Base-by-base conservation (phyloP, 2,888 invertebrate species). In the Drosophila sordidula region DNA sequence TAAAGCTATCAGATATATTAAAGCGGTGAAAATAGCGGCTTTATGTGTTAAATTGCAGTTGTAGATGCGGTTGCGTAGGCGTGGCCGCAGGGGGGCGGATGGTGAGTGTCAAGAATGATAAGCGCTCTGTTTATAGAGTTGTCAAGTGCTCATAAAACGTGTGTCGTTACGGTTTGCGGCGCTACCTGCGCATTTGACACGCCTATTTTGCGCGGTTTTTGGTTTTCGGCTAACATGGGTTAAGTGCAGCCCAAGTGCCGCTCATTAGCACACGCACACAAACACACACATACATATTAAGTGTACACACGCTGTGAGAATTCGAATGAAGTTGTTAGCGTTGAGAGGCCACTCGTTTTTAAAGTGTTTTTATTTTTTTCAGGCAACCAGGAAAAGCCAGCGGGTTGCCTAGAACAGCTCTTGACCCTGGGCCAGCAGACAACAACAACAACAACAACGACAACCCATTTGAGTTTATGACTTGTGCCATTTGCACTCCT, bases 41-140 rank as follows among this genome's bases (percentile, higher is more conserved):
- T 62, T 55, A 77, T 54, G 51, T 65, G 81, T 49, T 57, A 50
- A 73, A 56, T 57, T 66, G 56, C 45, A 45, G 26, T 39, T 49
- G 22, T 26, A 29, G 26, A 26, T 25, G 51, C 29, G 16, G 11
- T 59, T 9, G 59, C 14, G 18, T 26, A 29, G 41, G 45, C 18
- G 9, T 16, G 42, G 41, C 34, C 25, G 46, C 44, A 50, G 65
- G 44, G 50, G 25, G 14, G 29, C n/a, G 49, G 58, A 9, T 51
- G 44, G 66, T 45, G 44, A 62, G 56, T 63, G 79, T 70, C 62
- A 75, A 65, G 57, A 52, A 62, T 63, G 55, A 87, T 83, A 88
- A 88, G 70, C 86, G 70, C 63, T 76, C 49, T 61, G 86, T 74
- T 87, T 74, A 88, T 82, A 72, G 88, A 86, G 80, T 70, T 82